Base-by-base conservation (phyloP, 2,797 vertebrate species). In the Cossypha caffra region DNA sequence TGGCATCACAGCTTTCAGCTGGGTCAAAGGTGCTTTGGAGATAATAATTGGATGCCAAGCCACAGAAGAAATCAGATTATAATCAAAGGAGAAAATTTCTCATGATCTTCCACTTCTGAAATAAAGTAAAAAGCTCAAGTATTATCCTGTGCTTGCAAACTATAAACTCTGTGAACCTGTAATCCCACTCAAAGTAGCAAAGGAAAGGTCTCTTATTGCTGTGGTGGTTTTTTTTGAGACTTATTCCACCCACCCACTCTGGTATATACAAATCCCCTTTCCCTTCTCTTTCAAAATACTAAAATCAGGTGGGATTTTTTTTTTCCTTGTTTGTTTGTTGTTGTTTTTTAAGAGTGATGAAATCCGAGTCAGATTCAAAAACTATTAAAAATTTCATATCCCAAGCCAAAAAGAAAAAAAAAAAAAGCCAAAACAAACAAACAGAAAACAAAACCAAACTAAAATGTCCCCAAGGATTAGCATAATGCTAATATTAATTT, bases 101-200 rank as follows among this genome's bases (percentile, higher is more conserved):
- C 28, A 26, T 33, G 57, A 15, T 62, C 68, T 64, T 93, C 87
- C 23, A 31, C 13, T 52, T 74, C 31, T 74, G 62, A 90, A 96
- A 96, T 64, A 86, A 88, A 83, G 38, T 45, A 64, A 74, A 48
- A 63, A 67, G 28, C 24, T 92, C 57, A 33, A 42, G 17, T 38
- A 63, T 59, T 86, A 45, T 40, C 75, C 33, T 50, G 64, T 45
- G 58, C 55, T 71, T 71, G 47, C 26, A 73, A 80, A 13, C 16
- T 25, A 1, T 52, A 19, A 47, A 25, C 21, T 84, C 42, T 48
- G 28, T 73, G 88, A 86, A 67, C 28, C 45, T 86, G 24, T 29
- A 74, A 85, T 45, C 45, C 61, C 43, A 69, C 11, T 48, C 38
- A 19, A 40, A 62, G 50, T 21, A 87, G 18, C 37, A 67, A 48